Evolutionary conservation across 64 coral and sea anemone genomes (phyloP).

Genomic region (Trachythela sp.): DNA sequence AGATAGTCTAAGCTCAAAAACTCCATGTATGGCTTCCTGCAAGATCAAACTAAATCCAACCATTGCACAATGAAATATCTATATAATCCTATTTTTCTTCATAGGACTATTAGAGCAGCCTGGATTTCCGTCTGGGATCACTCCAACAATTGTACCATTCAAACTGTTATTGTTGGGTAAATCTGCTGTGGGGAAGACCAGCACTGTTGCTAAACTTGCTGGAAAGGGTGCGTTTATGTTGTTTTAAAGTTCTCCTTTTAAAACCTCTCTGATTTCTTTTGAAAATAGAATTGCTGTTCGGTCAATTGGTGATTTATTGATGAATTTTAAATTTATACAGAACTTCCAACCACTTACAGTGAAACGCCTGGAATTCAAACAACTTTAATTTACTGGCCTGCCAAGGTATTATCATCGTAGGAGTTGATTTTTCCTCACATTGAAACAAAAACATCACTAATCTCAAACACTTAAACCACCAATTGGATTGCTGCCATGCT

Average conservation of each 20-base stretch:
- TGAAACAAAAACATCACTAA: not conserved
- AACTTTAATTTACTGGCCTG: slow-evolving; percentile 84
- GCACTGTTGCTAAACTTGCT: slow-evolving; percentile 78
- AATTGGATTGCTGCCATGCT: too few relatives aligned
- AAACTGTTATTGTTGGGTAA: slow-evolving; percentile 88
- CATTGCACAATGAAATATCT: too few relatives aligned
- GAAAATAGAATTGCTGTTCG: too few relatives aligned
- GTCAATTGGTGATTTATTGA: too few relatives aligned
- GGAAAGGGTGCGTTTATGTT: slow-evolving; percentile 57
- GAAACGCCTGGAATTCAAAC: slow-evolving; percentile 98
- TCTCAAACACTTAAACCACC: too few relatives aligned
- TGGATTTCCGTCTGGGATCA: slow-evolving; percentile 64
- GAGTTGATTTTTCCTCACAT: not conserved
- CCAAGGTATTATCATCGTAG: slow-evolving; percentile 49
- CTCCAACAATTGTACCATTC: slow-evolving; percentile 62
- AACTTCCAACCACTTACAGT: slow-evolving; percentile 66
- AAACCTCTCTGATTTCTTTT: too few relatives aligned
- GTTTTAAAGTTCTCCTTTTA: not conserved
- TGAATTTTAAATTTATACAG: not conserved
- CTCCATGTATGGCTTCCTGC: too few relatives aligned
- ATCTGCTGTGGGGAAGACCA: slow-evolving; percentile 83
- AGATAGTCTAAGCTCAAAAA: too few relatives aligned
- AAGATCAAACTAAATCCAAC: too few relatives aligned
- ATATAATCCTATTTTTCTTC: not conserved
- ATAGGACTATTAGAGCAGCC: slow-evolving; percentile 77